These are phyloP conservation scores for Elephas maximus DNA, from an alignment of 2,113 vertebrate species.

Conservation along the genomic window DNA sequence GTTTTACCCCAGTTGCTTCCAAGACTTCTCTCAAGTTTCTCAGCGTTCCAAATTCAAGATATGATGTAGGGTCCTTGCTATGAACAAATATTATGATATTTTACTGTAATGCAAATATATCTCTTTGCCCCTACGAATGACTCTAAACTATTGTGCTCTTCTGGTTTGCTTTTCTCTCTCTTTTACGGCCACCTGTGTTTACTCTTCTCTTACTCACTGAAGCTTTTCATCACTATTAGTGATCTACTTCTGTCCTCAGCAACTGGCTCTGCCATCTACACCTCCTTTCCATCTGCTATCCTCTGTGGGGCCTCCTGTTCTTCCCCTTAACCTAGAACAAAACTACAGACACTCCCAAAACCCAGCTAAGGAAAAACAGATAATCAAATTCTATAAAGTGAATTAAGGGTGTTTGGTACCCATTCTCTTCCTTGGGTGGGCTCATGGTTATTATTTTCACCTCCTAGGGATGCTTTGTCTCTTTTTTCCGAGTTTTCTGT, in stretches of 20 bases:
- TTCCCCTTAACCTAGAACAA: not conserved
- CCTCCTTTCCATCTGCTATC: not conserved
- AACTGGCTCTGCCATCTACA: not conserved
- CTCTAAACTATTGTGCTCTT: not conserved
- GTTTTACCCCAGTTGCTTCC: not conserved
- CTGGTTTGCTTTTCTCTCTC: not conserved
- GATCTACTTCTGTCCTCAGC: not conserved
- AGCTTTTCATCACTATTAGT: not conserved
- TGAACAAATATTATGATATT: not conserved
- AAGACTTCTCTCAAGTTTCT: not conserved
- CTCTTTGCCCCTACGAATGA: not conserved
- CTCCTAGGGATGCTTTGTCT: not conserved
- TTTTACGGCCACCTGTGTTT: not conserved
- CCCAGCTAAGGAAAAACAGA: not conserved
- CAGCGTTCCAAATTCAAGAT: not conserved
- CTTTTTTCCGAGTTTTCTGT: not conserved
- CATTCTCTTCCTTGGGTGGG: not conserved
- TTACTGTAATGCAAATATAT: not conserved
- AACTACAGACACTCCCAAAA: not conserved
- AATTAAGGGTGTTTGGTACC: not conserved
- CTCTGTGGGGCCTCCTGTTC: not conserved
- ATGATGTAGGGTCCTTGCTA: not conserved
- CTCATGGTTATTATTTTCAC: not conserved
- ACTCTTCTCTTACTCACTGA: not conserved
- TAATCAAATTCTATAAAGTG: not conserved